Evolutionary conservation across 2,797 vertebrate genomes (phyloP).

Genomic region (Sandelia bainsii): DNA sequence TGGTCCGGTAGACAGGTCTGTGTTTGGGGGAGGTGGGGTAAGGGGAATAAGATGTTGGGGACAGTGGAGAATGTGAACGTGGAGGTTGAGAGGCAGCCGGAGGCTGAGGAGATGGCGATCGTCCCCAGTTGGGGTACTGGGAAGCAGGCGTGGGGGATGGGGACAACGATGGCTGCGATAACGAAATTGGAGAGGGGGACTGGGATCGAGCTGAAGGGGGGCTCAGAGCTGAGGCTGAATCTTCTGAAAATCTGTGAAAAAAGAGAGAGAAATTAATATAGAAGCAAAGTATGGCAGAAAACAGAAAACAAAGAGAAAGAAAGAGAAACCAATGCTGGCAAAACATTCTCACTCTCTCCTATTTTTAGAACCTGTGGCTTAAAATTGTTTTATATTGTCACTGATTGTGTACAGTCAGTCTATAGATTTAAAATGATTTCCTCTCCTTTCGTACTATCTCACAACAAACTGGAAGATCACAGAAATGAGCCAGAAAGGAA

Average conservation of each 20-base stretch:
- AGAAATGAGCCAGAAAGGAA: constrained; percentile 30
- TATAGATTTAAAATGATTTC: not conserved
- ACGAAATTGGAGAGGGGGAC: constrained; percentile 83
- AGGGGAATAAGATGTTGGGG: constrained; percentile 80
- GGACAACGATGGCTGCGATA: constrained; percentile 83
- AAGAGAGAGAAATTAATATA: constrained; percentile 44
- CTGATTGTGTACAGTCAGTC: not conserved
- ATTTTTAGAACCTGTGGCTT: constrained; percentile 1
- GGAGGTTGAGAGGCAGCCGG: constrained; percentile 71
- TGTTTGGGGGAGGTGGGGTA: constrained; percentile 89
- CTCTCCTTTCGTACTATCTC: constrained; percentile 13
- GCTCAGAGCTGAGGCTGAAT: constrained; percentile 81
- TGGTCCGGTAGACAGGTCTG: constrained; percentile 86
- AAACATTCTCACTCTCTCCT: not conserved
- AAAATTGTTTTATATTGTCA: not conserved
- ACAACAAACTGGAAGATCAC: constrained; percentile 23
- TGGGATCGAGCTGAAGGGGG: constrained; percentile 81
- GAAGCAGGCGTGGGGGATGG: constrained; percentile 84
- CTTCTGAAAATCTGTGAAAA: constrained; percentile 81
- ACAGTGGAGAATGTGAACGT: constrained; percentile 81
- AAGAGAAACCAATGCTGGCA: constrained; percentile 2
- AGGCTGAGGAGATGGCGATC: constrained; percentile 84
- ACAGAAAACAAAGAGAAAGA: constrained; percentile 16
- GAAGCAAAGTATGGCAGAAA: constrained; percentile 2
- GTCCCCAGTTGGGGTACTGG: constrained; percentile 85